These are phyloP conservation scores for Anseranas semipalmata DNA, from an alignment of 2,113 vertebrate genomes.

Conservation along the genomic window DNA sequence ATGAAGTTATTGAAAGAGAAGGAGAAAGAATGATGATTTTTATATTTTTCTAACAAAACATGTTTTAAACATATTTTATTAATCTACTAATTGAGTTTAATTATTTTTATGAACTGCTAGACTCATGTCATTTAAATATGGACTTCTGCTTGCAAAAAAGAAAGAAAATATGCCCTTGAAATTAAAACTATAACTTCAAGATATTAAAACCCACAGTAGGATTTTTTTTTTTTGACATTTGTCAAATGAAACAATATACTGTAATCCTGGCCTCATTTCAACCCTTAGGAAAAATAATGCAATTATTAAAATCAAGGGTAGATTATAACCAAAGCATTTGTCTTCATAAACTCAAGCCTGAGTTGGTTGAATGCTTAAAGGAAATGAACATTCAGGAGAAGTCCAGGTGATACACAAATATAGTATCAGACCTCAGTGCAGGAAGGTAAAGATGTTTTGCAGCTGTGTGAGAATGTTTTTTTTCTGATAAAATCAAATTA, in stretches of 20 bases:
- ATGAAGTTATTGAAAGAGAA: background rate
- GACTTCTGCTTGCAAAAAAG: background rate
- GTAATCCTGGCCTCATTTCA: background rate
- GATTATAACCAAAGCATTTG: slow-evolving; percentile 22
- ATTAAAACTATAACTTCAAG: slow-evolving; percentile 15
- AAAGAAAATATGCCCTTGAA: background rate
- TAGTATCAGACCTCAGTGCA: background rate
- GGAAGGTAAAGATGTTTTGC: background rate
- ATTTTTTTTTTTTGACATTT: background rate
- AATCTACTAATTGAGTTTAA: background rate
- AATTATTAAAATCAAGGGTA: background rate
- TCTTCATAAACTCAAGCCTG: background rate
- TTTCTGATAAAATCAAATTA: background rate
- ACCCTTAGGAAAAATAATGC: background rate
- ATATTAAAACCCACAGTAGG: background rate
- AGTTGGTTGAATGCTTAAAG: slow-evolving; percentile 7
- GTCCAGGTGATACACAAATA: background rate
- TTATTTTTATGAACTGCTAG: background rate
- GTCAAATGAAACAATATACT: background rate
- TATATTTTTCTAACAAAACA: background rate
- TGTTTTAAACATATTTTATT: background rate
- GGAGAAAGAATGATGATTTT: background rate
- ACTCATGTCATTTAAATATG: background rate
- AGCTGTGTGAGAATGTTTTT: background rate
- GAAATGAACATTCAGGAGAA: slow-evolving; percentile 4